Evolutionary conservation across 1,140 invertebrate genomes (phyloP), one percentile per base, ranked within the genome.

Genomic region (Cyphomyrmex costatus): DNA sequence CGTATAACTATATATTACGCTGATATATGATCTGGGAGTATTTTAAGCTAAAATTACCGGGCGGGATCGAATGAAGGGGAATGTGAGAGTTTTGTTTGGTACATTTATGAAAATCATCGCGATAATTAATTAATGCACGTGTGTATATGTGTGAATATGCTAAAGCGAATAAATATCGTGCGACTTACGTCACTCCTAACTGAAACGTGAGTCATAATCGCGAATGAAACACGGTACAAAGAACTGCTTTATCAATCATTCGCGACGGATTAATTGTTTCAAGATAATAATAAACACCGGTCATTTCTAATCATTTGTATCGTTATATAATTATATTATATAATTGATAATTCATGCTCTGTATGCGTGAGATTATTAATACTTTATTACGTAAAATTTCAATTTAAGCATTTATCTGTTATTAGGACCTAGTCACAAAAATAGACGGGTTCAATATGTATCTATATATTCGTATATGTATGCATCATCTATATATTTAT

Each of bases 241-340:
- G 79, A 73, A 79, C 19, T 42, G 5, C 30, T 36, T 56, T 82
- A 42, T 71, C 49, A 73, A 73, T 82, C 19, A 14, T 24, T 58
- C 14, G 21, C 21, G 36, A 8, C 8, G 19, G 16, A 33, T 53
- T 51, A 56, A 27, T 58, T 27, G 24, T 5, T 80, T 4, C 8
- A 14, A 46, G 21, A 46, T 53, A 58, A 46, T 53, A 58, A 73
- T 4, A 4, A 36, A 42, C 12, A 30, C 19, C 21, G 1, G 24
- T 46, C 5, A 21, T 36, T 68, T 68, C 8, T 14, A 12, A 53
- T 68, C n/a, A 14, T 24, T 36, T 7, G 5, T 27, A 42, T 21
- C 1, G 30, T 36, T 76, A 27, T 27, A 24, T 70, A 71, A 51
- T 68, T 46, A 24, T 49, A 51, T 27, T 27, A 49, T 21, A 42